Percentiles rank a stretch among this genome's conserved stretches.
Conservation (phyloP, 2,888 invertebrate species). For the Harmothoe impar region DNA sequence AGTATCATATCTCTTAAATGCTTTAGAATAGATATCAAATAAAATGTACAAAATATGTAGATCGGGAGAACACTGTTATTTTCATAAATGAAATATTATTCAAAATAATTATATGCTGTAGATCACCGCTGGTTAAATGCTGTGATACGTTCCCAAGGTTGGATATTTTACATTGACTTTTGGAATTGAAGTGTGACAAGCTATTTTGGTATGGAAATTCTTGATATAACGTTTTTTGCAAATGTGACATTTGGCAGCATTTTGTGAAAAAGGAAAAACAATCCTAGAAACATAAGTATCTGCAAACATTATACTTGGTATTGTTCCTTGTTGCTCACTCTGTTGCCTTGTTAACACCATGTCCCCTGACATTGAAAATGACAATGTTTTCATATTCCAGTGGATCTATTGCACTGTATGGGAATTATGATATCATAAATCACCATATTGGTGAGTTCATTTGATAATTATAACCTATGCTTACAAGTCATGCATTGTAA, state of each 20-base stretch:
- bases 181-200: not conserved
- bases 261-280: not conserved
- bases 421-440: no score
- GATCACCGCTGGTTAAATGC: not conserved
- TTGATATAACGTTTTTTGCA: not conserved
- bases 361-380: not conserved
- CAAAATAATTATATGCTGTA: not conserved
- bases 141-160: not conserved
- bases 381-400: no score
- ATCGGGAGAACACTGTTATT: not conserved
- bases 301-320: not conserved
- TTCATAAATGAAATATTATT: not conserved
- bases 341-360: not conserved
- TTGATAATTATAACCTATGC: no score
- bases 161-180: no score
- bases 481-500: no score
- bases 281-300: not conserved
- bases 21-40: no score
- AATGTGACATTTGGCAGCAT: slow-evolving; percentile 1
- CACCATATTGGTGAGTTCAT: no score
- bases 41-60: no score
- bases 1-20: no score
- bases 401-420: no score
- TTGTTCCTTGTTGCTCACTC: not conserved
- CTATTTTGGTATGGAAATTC: not conserved